Base-by-base conservation (phyloP, 2,113 vertebrate species). In the Rhombomys opimus region DNA sequence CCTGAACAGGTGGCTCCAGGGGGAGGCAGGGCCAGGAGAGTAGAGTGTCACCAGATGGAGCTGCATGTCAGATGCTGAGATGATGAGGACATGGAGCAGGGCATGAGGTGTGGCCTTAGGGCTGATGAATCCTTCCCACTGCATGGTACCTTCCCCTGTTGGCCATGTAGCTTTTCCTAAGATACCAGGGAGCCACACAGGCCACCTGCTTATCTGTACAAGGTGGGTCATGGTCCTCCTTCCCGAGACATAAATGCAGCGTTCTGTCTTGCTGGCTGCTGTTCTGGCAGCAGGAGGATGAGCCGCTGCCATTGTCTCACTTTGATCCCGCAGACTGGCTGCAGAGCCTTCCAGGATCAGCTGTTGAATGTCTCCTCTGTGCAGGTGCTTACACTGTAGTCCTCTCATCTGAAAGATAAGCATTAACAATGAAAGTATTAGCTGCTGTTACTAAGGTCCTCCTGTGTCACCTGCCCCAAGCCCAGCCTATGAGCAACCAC, bases 251-350 rank as follows among this genome's bases (percentile, higher is more conserved):
- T 5, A 0, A 0, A 1, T 15, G 6, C 12, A 20, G 13, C 17
- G 0, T 23, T 25, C 1, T 14, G 85, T 3, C 0, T 57, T 4
- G 7, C 76, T 12, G 2, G 18, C 73, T 27, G 2, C 18, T 0
- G 23, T 14, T 46, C 2, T 0, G 17, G 25, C 15, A 0, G 38
- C 0, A 1, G 27, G 9, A 7, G 0, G 7, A 1, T 1, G 38
- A 2, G 72, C 70, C 22, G 38, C 35, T 32, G 3, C 67, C 65
- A 72, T 61, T 0, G 57, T 32, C 1, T 4, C 1, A 0, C 1
- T 1, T 2, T 3, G 0, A 1, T 22, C n/a, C 70, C 1, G 0
- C 9, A 6, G 61, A 1, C 38, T 54, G 15, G 57, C 35, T 0
- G 0, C 0, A 10, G 15, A 6, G 0, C 7, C 70, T 5, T 78